Percentiles rank a stretch among this genome's conserved stretches.
Evolutionary conservation across 2,113 vertebrate species (phyloP).

Genomic region (Indicator indicator): DNA sequence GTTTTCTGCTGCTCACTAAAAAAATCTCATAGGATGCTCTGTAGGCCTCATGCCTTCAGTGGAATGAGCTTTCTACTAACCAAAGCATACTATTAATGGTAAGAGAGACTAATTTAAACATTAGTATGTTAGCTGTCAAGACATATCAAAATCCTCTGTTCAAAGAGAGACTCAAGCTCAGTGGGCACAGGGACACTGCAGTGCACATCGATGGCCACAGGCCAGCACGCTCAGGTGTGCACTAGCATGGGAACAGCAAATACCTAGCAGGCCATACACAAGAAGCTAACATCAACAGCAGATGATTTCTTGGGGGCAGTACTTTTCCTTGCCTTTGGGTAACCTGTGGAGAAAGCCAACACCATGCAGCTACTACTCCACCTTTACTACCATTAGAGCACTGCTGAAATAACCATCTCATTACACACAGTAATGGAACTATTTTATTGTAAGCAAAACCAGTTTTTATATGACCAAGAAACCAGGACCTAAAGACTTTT

Average conservation of each 20-base stretch:
- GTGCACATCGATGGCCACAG: not conserved
- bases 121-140: not conserved
- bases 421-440: slow-evolving; percentile 36
- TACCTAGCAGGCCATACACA: not conserved
- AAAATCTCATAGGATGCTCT: not conserved
- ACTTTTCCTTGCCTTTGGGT: not conserved
- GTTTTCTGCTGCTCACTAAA: not conserved
- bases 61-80: not conserved
- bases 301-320: not conserved
- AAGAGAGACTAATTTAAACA: not conserved
- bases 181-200: not conserved
- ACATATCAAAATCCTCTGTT: not conserved
- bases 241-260: not conserved
- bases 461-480: slow-evolving; percentile 35
- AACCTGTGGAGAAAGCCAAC: not conserved
- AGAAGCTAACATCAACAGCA: not conserved
- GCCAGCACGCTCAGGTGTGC: not conserved
- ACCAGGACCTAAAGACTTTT: not conserved
- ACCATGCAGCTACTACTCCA: not conserved
- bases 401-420: slow-evolving; percentile 43
- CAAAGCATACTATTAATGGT: not conserved
- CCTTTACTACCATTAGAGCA: not conserved
- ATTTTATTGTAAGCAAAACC: slow-evolving; percentile 65
- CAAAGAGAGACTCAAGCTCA: not conserved
- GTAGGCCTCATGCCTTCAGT: not conserved